A percentile compares a stretch with the other conserved stretches of the same genome.
Conservation (phyloP, 2,888 invertebrate genomes). For the Tolmerus cingulatus region DNA sequence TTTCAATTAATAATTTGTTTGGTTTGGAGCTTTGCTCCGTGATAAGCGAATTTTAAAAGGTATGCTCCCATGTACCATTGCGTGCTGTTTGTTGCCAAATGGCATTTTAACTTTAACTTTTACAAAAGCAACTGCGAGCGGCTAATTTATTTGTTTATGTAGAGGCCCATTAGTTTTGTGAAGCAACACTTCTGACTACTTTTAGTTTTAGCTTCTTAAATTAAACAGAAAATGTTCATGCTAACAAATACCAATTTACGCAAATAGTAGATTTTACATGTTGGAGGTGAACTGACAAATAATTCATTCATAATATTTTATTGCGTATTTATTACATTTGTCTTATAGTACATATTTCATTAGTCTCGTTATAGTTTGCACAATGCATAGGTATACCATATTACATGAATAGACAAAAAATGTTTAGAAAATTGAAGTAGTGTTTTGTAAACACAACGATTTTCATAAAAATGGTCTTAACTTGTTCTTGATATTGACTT, state of each 20-base stretch:
- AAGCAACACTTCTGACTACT: neutral
- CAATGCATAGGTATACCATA: too few species aligned
- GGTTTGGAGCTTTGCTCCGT: neutral
- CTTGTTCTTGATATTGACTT: too few species aligned
- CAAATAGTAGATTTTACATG: neutral
- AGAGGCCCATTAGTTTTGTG: neutral
- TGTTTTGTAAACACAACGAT: too few species aligned
- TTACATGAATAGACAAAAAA: too few species aligned
- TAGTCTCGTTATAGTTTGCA: too few species aligned
- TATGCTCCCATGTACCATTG: neutral
- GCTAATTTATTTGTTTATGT: neutral
- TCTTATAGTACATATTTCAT: too few species aligned
- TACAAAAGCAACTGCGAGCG: neutral
- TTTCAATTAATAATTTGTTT: conserved; percentile 22
- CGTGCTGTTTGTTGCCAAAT: neutral
- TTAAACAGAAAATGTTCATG: neutral
- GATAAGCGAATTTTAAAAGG: conserved; percentile 5
- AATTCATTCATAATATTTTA: too few species aligned
- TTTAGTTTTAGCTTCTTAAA: neutral
- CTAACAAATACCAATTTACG: neutral
- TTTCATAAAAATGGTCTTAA: too few species aligned
- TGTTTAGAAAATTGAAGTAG: too few species aligned
- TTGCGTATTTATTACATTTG: too few species aligned
- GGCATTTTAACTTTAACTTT: neutral
- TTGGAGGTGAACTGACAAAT: neutral